These are phyloP conservation scores for Nezara viridula DNA, from an alignment of 2,888 invertebrate species.

Conservation along the genomic window DNA sequence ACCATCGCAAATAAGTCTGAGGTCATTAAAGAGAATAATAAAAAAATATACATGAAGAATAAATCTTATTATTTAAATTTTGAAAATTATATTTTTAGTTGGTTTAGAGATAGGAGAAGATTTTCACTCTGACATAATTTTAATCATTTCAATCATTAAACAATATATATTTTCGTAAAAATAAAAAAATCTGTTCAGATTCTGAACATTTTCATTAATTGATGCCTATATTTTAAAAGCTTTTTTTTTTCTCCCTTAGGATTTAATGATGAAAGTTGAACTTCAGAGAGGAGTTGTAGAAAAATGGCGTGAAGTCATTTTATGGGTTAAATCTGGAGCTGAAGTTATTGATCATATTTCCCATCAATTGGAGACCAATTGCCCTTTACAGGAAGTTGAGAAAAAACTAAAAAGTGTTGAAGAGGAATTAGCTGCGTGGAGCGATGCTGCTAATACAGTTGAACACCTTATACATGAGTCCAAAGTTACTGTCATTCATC, in stretches of 20 bases:
- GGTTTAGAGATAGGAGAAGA: not conserved
- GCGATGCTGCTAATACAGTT: constrained; percentile 71
- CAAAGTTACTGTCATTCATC: constrained; percentile 22
- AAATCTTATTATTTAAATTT: too few relatives aligned
- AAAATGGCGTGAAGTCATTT: constrained; percentile 86
- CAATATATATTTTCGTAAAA: not conserved
- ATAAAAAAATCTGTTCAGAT: not conserved
- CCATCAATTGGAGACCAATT: constrained; percentile 80
- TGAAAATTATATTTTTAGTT: too few relatives aligned
- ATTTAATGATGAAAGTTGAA: constrained; percentile 80
- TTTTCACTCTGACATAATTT: too few relatives aligned
- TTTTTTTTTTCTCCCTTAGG: constrained; percentile 66
- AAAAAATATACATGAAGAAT: too few relatives aligned
- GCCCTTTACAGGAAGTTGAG: constrained; percentile 67
- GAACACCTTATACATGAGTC: constrained; percentile 35
- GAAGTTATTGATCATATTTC: constrained; percentile 85
- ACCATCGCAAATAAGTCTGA: too few relatives aligned
- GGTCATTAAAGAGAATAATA: too few relatives aligned
- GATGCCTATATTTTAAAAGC: too few relatives aligned
- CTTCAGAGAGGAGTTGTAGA: constrained; percentile 82
- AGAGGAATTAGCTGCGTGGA: constrained; percentile 78
- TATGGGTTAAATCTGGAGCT: constrained; percentile 84
- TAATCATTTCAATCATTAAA: too few relatives aligned
- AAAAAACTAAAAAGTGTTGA: constrained; percentile 80
- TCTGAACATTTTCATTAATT: too few relatives aligned